Evolutionary conservation across 2,797 vertebrate genomes (phyloP).

Genomic region (Crenichthys baileyi): DNA sequence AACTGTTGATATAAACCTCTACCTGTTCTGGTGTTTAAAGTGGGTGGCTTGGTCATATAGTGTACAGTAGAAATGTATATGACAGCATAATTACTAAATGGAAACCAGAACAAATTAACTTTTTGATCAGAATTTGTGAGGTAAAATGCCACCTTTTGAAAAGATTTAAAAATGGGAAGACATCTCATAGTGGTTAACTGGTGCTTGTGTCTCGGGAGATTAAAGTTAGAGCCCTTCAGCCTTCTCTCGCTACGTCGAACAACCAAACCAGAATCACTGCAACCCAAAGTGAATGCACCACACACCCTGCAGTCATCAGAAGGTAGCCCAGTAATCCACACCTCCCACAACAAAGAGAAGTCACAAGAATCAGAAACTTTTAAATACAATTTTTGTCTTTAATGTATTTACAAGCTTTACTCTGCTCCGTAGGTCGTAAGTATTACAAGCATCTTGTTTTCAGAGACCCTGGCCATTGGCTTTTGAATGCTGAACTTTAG

Average conservation of each 20-base stretch:
- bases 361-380: slow-evolving; percentile 56
- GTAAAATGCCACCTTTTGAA: not conserved
- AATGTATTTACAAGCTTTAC: slow-evolving; percentile 99
- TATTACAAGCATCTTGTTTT: slow-evolving; percentile 88
- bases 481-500: slow-evolving; percentile 77
- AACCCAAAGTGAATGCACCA: too few relatives aligned
- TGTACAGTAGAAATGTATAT: not conserved
- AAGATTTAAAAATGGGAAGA: too few relatives aligned
- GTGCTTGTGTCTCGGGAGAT: slow-evolving; percentile 17
- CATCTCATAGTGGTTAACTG: not conserved
- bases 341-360: slow-evolving; percentile 44
- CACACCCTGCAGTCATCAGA: not conserved
- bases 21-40: not conserved
- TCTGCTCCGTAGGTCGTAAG: slow-evolving; percentile 90
- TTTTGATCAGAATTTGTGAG: not conserved
- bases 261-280: not conserved
- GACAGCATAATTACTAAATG: not conserved
- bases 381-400: slow-evolving; percentile 84
- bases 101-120: not conserved
- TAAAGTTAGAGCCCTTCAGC: not conserved
- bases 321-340: not conserved
- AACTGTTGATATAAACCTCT: not conserved
- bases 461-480: slow-evolving; percentile 76
- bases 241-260: slow-evolving; percentile 5
- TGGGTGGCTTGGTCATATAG: not conserved